These are phyloP conservation scores for Sinocyclocheilus grahami DNA, from an alignment of 2,113 vertebrate genomes.

Conservation along the genomic window DNA sequence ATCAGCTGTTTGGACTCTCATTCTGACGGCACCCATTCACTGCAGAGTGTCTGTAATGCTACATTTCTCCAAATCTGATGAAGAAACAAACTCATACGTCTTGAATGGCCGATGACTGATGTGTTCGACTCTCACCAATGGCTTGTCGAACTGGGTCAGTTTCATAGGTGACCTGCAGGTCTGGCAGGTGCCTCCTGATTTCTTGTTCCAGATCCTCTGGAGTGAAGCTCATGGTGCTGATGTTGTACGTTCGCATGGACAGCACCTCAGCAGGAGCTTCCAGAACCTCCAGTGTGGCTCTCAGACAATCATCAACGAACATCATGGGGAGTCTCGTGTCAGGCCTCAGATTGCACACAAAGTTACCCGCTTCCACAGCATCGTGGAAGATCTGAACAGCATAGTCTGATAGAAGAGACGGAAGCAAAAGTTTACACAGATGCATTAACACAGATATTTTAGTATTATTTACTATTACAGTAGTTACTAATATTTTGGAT, in stretches of 20 bases:
- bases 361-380: slow-evolving; percentile 83
- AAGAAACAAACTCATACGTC: neutral
- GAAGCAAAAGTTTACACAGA: neutral
- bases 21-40: neutral
- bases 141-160: slow-evolving; percentile 85
- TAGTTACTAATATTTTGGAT: neutral
- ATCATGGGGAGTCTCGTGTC: slow-evolving; percentile 91
- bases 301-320: slow-evolving; percentile 92
- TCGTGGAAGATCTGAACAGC: slow-evolving; percentile 88
- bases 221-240: slow-evolving; percentile 92
- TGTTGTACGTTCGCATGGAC: slow-evolving; percentile 93
- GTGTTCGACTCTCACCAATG: slow-evolving; percentile 80
- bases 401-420: neutral
- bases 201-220: slow-evolving; percentile 86
- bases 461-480: neutral
- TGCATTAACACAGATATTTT: neutral
- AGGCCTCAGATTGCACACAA: slow-evolving; percentile 84
- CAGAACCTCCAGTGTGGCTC: slow-evolving; percentile 88
- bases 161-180: slow-evolving; percentile 83
- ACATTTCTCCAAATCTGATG: neutral
- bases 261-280: slow-evolving; percentile 81
- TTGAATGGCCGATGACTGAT: neutral
- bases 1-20: too few species aligned
- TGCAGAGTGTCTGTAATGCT: neutral
- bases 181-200: slow-evolving; percentile 86